phyloP scores from a whole-genome alignment of 1,140 invertebrate genomes.

The Papilio helenus region DNA sequence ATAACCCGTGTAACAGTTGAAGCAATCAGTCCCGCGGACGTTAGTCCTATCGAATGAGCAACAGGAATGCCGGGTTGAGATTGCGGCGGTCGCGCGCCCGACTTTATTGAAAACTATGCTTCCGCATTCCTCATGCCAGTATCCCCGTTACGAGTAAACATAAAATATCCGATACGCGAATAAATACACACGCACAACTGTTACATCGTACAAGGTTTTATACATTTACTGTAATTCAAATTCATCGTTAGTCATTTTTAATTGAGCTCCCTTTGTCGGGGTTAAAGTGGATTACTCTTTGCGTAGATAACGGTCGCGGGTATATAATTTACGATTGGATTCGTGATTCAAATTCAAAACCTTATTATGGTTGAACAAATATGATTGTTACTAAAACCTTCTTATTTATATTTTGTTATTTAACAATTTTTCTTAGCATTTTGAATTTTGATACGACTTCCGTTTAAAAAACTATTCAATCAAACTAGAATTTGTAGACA shows the following conservation, averaged over 20 bases:
- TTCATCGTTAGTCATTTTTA: constrained; percentile 39
- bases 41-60: constrained; percentile 50
- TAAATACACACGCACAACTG: constrained; percentile 14
- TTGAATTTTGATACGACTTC: not conserved
- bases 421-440: not conserved
- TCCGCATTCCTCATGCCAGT: constrained; percentile 65
- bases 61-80: constrained; percentile 56
- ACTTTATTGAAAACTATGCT: constrained; percentile 72
- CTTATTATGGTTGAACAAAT: constrained; percentile 9
- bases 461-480: not conserved
- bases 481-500: not conserved
- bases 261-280: constrained; percentile 22
- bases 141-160: constrained; percentile 53
- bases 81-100: constrained; percentile 57
- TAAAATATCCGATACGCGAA: constrained; percentile 21
- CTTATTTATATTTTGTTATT: not conserved
- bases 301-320: not conserved
- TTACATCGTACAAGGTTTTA: not conserved
- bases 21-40: constrained; percentile 16
- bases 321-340: constrained; percentile 26
- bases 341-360: constrained; percentile 24
- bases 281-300: constrained; percentile 36
- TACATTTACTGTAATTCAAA: constrained; percentile 21
- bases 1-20: not conserved
- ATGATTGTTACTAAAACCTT: not conserved